phyloP scores from a whole-genome alignment of 1,140 invertebrate species.

The Drosophila lacertosa region DNA sequence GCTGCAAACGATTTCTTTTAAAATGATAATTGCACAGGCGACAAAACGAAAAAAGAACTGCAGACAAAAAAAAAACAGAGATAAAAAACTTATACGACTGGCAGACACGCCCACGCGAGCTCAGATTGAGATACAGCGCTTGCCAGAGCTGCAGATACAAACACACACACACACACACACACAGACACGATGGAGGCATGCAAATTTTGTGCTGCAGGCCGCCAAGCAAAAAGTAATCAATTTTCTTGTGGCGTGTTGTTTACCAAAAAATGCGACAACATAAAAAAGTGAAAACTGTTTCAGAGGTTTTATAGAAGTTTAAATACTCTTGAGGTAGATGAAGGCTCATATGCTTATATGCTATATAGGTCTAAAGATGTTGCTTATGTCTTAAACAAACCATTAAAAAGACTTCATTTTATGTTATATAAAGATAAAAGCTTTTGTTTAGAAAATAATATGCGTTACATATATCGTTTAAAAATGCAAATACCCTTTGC shows the following conservation, averaged over 20 bases:
- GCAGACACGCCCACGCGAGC: constrained; percentile 33
- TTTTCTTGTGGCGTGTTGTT: constrained; percentile 36
- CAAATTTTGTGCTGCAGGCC: constrained; percentile 28
- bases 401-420: too few species aligned
- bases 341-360: too few species aligned
- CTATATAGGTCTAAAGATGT: too few species aligned
- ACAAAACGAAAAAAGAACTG: constrained; percentile 27
- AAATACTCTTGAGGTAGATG: too few species aligned
- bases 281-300: constrained; percentile 37
- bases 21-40: constrained; percentile 29
- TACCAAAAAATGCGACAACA: constrained; percentile 2
- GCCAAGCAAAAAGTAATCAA: constrained; percentile 32
- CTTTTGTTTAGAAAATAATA: too few species aligned
- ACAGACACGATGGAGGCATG: constrained; percentile 20
- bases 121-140: constrained; percentile 22
- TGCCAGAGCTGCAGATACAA: constrained; percentile 7
- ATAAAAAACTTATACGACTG: not conserved
- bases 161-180: not conserved
- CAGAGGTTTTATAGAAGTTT: too few species aligned
- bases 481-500: too few species aligned
- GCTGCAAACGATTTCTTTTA: constrained; percentile 25
- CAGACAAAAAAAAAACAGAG: constrained; percentile 10
- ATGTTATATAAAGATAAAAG: too few species aligned
- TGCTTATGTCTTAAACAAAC: too few species aligned
- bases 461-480: too few species aligned